A percentile compares a stretch with the other conserved stretches of the same genome.
These are phyloP conservation scores for Venustaconcha ellipsiformis DNA, from an alignment of 1,140 invertebrate species.

Conservation along the genomic window DNA sequence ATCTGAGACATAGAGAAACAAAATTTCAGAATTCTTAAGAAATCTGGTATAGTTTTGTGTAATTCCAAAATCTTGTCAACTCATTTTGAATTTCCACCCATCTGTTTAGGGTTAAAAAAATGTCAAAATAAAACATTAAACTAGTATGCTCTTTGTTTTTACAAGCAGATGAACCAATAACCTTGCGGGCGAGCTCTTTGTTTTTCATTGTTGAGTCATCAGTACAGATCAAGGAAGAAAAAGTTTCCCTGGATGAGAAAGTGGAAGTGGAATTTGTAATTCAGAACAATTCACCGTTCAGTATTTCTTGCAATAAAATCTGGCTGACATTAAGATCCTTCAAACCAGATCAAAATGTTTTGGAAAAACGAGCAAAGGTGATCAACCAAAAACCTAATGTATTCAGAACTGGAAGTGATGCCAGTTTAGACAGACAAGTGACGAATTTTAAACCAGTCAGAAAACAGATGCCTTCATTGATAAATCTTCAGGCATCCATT, in stretches of 20 bases:
- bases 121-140: neutral
- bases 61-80: neutral
- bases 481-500: slow-evolving; percentile 79
- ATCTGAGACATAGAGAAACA: neutral
- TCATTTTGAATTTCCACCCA: neutral
- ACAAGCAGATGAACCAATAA: slow-evolving; percentile 11
- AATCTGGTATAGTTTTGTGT: neutral
- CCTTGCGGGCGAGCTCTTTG: slow-evolving; percentile 6
- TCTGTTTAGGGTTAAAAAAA: neutral
- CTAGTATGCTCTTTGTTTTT: neutral
- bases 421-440: slow-evolving; percentile 42
- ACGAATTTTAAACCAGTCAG: slow-evolving; percentile 43
- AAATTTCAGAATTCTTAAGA: slow-evolving; percentile 7
- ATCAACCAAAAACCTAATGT: slow-evolving; percentile 62
- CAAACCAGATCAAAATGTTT: slow-evolving; percentile 2
- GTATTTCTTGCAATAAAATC: slow-evolving; percentile 43
- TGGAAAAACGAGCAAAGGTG: neutral
- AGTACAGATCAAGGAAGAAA: slow-evolving; percentile 16
- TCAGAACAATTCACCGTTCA: slow-evolving; percentile 72
- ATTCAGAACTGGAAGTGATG: slow-evolving; percentile 38
- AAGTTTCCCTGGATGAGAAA: slow-evolving; percentile 73
- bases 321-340: slow-evolving; percentile 36
- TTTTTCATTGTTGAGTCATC: slow-evolving; percentile 8
- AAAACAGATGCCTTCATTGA: slow-evolving; percentile 57
- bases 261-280: slow-evolving; percentile 74